phyloP scores from a whole-genome alignment of 30 jellyfish, hydroid and myxozoan species.

The Mastigias papua region DNA sequence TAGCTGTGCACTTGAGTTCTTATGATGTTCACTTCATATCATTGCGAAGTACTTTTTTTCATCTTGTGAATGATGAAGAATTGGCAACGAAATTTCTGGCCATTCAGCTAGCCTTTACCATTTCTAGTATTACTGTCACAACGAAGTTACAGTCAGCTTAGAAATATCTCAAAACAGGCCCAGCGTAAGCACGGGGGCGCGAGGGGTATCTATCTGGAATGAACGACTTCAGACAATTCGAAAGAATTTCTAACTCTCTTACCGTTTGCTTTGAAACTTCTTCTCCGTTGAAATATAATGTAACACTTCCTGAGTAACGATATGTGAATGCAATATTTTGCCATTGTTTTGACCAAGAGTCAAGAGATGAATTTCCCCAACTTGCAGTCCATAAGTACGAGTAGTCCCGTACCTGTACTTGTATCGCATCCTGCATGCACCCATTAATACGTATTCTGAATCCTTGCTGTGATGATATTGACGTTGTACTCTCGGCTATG shows the following conservation, averaged over 20 bases:
- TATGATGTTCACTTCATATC: too few species aligned
- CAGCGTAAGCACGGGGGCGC: too few species aligned
- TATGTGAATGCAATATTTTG: background rate
- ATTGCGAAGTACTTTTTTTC: too few species aligned
- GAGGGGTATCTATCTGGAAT: too few species aligned
- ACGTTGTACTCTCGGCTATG: background rate
- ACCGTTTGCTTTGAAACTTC: constrained; percentile 11
- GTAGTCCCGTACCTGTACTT: background rate
- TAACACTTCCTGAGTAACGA: background rate
- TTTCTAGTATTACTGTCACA: too few species aligned
- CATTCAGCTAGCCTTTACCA: too few species aligned
- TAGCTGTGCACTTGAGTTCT: too few species aligned
- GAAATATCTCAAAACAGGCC: too few species aligned
- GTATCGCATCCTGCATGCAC: background rate
- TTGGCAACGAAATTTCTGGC: too few species aligned
- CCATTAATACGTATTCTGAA: background rate
- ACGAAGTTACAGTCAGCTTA: too few species aligned
- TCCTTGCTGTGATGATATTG: background rate
- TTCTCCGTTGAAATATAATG: constrained; percentile 4
- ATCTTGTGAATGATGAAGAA: too few species aligned
- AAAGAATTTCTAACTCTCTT: background rate
- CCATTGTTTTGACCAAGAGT: background rate
- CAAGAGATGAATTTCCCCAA: constrained; percentile 15
- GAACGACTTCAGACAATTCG: background rate
- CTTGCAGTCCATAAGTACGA: too few species aligned